phyloP scores from a whole-genome alignment of 2,888 invertebrate genomes.

The Luperina nickerlii region DNA sequence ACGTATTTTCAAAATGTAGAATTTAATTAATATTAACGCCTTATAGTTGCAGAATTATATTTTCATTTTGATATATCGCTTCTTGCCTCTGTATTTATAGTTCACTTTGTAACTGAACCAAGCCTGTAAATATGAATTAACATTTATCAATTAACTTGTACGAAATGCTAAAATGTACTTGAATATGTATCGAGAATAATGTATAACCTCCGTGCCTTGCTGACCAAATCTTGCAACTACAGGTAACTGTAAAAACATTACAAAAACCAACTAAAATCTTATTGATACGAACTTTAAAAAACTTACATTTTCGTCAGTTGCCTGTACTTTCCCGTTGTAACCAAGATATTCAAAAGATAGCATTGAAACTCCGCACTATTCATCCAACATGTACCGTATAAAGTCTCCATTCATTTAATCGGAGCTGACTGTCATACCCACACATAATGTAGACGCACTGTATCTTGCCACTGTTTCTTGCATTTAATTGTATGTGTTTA shows the following conservation, averaged over 20 bases:
- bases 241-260: slow-evolving; percentile 9
- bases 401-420: not conserved
- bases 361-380: slow-evolving; percentile 10
- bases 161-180: slow-evolving; percentile 20
- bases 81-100: slow-evolving; percentile 58
- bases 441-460: slow-evolving; percentile 52
- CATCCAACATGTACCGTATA: not conserved
- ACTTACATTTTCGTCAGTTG: not conserved
- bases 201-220: not conserved
- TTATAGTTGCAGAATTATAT: slow-evolving; percentile 41
- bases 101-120: slow-evolving; percentile 33
- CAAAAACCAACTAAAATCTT: not conserved
- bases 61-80: slow-evolving; percentile 56
- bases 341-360: slow-evolving; percentile 13
- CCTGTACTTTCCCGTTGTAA: not conserved
- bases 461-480: slow-evolving; percentile 84
- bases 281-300: not conserved
- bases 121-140: slow-evolving; percentile 48
- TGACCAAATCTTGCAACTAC: slow-evolving; percentile 10
- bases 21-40: slow-evolving; percentile 54
- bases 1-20: slow-evolving; percentile 62
- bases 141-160: slow-evolving; percentile 20
- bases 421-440: slow-evolving; percentile 19
- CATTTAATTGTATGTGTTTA: slow-evolving; percentile 78
- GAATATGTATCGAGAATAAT: slow-evolving; percentile 21